Percentiles rank a stretch among this genome's conserved stretches.
phyloP scores from a whole-genome alignment of 2,113 vertebrate species.

The Paramisgurnus dabryanus region DNA sequence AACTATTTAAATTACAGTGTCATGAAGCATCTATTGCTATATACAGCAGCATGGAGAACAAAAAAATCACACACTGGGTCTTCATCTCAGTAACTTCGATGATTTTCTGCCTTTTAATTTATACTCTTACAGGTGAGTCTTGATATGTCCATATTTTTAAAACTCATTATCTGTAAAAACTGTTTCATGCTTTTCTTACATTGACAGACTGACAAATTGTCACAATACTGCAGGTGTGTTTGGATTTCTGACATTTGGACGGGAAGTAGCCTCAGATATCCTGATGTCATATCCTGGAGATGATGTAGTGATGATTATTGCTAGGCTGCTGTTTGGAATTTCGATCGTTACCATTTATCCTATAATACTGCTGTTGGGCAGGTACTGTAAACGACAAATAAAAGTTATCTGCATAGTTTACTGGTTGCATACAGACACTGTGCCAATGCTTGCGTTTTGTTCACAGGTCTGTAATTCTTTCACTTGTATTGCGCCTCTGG shows the following conservation, averaged over 20 bases:
- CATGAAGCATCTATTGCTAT: constrained; percentile 90
- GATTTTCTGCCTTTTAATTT: constrained; percentile 89
- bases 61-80: constrained; percentile 85
- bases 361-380: constrained; percentile 89
- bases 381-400: constrained; percentile 68
- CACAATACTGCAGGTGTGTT: constrained; percentile 78
- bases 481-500: constrained; percentile 71
- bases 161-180: no score
- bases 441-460: background rate
- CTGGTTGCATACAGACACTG: background rate
- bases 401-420: background rate
- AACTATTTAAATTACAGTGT: constrained; percentile 73
- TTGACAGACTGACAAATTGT: background rate
- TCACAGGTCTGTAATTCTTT: constrained; percentile 84
- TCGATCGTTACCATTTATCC: constrained; percentile 94
- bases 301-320: constrained; percentile 77
- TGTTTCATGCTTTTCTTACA: background rate
- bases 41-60: constrained; percentile 90
- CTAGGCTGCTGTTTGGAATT: constrained; percentile 86
- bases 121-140: constrained; percentile 75
- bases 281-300: constrained; percentile 92
- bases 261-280: constrained; percentile 81
- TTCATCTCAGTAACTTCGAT: constrained; percentile 84
- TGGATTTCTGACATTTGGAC: constrained; percentile 88
- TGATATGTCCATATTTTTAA: background rate